Percentiles rank a stretch among this genome's conserved stretches.
Conservation (phyloP, 2,113 vertebrate species). For the Halcyon senegalensis region DNA sequence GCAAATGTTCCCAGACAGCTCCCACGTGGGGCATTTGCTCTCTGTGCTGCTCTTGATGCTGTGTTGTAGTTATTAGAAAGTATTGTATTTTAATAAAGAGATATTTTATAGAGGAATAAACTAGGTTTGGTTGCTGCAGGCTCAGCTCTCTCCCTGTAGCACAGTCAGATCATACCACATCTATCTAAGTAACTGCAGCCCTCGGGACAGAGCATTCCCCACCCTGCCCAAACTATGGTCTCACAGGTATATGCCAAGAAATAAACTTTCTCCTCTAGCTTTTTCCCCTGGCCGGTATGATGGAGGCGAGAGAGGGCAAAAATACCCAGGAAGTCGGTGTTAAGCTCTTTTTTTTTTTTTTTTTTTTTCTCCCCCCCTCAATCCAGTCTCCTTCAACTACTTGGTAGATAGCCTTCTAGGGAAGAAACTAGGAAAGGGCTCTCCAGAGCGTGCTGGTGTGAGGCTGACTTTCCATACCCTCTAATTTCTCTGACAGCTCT, state of each 20-base stretch:
- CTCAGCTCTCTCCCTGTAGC: neutral
- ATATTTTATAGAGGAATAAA: slow-evolving; percentile 7
- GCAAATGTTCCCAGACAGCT: slow-evolving; percentile 21
- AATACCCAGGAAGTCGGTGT: neutral
- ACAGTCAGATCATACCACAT: neutral
- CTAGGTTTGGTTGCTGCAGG: neutral
- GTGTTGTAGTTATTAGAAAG: slow-evolving; percentile 37
- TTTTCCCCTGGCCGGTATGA: neutral
- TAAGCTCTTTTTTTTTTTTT: neutral
- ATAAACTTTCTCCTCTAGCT: neutral
- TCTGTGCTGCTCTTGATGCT: neutral
- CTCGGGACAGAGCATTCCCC: neutral
- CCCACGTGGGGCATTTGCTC: neutral
- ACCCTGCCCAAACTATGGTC: neutral
- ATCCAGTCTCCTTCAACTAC: neutral
- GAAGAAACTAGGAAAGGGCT: neutral
- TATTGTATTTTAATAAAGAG: slow-evolving; percentile 62
- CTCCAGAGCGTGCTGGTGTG: neutral
- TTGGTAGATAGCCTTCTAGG: neutral
- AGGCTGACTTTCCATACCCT: neutral
- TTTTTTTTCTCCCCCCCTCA: neutral
- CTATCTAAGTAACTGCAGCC: neutral
- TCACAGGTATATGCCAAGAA: neutral
- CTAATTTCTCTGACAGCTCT: neutral
- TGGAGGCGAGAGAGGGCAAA: neutral